Evolutionary conservation across 2,888 invertebrate species (phyloP), one percentile per base, ranked within the genome.

Genomic region (Eutolmus rufibarbis): DNA sequence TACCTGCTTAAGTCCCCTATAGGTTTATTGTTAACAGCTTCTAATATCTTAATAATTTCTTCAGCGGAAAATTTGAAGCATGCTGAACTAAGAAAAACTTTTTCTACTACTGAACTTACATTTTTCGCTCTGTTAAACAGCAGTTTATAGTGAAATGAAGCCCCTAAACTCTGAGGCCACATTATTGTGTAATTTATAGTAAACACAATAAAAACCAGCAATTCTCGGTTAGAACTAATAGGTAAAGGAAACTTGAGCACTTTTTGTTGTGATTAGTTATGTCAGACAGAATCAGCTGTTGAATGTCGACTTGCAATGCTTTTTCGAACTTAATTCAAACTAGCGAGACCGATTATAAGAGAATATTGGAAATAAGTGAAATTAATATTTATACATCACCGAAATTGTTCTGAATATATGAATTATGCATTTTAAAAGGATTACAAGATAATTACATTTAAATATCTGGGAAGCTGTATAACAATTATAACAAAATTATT

Each of bases 11-110:
- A 77, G 16, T 86, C 86, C 16, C 43, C 28, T 34, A 12, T n/a
- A 12, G 78, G n/a, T 86, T 79, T 40, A 28, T 66, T 82, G n/a
- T 86, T 86, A 2, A 86, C 28, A 34, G 40, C 57, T n/a, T 86
- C 31, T 34, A 86, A 66, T 28, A 86, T 86, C 57, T 86, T 86
- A 16, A 16, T 43, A 12, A 16, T 40, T 28, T 86, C 78, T 0
- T 86, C 86, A 7, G 23, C 1, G 4, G 86, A 86, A 37, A 77
- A 86, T 28, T 43, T 46, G 0, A 40, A 40, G 37, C n/a, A n/a
- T 19, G 12, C 23, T 4, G 43, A 46, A 14, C 76, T 37, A 14
- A 76, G 5, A 3, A 28, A 76, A 37, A 76, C 16, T 76, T 19
- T 76, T 7, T 4, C 23, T 8, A 9, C 2, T 28, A 66, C 2